Evolutionary conservation across 2,113 vertebrate species (phyloP).

Genomic region (Ia io): DNA sequence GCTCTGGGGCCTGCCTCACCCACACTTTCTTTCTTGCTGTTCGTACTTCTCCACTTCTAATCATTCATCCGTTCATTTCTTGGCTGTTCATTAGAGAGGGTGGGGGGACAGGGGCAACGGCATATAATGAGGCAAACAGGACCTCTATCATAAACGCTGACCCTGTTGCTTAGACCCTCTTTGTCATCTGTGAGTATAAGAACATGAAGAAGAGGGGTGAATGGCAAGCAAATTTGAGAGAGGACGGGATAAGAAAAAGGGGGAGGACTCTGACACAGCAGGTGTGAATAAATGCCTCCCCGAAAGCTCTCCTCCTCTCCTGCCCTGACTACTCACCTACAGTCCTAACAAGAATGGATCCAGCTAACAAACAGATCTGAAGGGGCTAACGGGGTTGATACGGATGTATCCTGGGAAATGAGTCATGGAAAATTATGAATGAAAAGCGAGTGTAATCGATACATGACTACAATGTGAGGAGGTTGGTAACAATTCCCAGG

Average conservation of each 20-base stretch:
- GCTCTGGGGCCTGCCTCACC: background rate
- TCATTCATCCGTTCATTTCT: background rate
- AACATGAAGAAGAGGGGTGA: background rate
- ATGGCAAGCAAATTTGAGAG: background rate
- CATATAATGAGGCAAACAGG: background rate
- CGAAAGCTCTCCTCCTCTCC: background rate
- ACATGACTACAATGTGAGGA: background rate
- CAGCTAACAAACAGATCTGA: conserved; percentile 38
- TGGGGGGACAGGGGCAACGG: background rate
- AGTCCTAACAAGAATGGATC: conserved; percentile 40
- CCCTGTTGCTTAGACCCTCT: background rate
- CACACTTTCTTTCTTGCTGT: background rate
- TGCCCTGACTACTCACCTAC: background rate
- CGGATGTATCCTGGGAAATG: background rate
- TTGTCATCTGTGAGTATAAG: background rate
- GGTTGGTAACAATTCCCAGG: background rate
- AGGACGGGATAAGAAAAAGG: background rate
- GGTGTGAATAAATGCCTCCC: background rate
- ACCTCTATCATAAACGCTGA: background rate
- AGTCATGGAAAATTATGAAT: conserved; percentile 57
- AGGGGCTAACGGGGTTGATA: background rate
- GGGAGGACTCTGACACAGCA: background rate
- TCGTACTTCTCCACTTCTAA: background rate
- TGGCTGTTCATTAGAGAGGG: background rate
- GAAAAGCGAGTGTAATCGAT: conserved; percentile 33